Conservation (phyloP, 1,140 invertebrate species). For the Drosophila subobscura region DNA sequence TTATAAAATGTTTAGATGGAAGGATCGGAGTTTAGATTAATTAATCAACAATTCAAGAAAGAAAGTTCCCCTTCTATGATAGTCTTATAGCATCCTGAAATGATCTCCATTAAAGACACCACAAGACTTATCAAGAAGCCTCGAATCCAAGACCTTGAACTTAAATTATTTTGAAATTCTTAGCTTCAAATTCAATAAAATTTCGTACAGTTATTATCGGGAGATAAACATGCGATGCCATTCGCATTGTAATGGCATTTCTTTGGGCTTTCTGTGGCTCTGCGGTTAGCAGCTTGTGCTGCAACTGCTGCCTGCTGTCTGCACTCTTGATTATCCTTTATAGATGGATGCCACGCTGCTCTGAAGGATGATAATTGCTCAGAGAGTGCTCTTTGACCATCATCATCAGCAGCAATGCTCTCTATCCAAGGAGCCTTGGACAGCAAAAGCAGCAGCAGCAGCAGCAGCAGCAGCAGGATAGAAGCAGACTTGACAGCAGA, state of each 20-base stretch:
- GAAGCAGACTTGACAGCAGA: constrained; percentile 61
- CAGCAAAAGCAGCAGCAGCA: constrained; percentile 15
- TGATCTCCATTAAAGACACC: too few relatives aligned
- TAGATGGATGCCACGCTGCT: constrained; percentile 21
- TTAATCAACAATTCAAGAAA: too few relatives aligned
- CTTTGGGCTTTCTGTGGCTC: constrained; percentile 24
- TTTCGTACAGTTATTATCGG: constrained; percentile 1
- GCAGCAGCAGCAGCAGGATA: constrained; percentile 19
- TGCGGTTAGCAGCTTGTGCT: constrained; percentile 27
- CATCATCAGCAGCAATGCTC: constrained; percentile 28
- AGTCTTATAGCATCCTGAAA: too few relatives aligned
- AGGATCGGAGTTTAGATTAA: too few relatives aligned
- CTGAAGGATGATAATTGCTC: constrained; percentile 68
- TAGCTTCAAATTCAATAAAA: not conserved
- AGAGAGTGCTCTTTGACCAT: constrained; percentile 30
- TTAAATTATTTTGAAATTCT: too few relatives aligned
- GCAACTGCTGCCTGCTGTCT: constrained; percentile 55
- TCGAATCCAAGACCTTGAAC: too few relatives aligned
- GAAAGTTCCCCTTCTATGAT: too few relatives aligned
- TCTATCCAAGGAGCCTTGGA: constrained; percentile 6
- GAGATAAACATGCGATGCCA: constrained; percentile 40
- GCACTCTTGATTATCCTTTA: constrained; percentile 31
- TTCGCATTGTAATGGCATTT: constrained; percentile 27
- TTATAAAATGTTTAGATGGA: too few relatives aligned
- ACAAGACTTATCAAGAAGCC: too few relatives aligned